Percentiles rank a stretch among this genome's conserved stretches.
Evolutionary conservation across 2,888 invertebrate species (phyloP).

Genomic region (Melikaiella ostensackeni): DNA sequence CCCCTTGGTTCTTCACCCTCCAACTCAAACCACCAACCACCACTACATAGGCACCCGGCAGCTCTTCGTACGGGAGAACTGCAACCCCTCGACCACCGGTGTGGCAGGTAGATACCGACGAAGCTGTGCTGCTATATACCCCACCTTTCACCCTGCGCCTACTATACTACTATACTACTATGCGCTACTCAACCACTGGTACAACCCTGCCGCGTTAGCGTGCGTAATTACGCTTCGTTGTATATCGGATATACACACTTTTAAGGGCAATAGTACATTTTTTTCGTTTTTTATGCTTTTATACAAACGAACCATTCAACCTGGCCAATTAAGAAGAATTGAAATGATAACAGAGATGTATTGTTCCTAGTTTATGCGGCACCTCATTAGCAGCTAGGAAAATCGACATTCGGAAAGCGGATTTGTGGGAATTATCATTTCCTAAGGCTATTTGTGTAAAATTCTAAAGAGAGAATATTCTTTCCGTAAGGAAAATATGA

Average conservation of each 20-base stretch:
- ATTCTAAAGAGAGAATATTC: background rate
- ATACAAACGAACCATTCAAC: constrained; percentile 14
- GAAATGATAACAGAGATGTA: background rate
- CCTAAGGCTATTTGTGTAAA: background rate
- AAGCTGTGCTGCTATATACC: constrained; percentile 21
- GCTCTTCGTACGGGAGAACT: constrained; percentile 38
- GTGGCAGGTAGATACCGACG: constrained; percentile 64
- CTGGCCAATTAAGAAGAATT: background rate
- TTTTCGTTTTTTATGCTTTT: background rate
- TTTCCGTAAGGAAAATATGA: too few species aligned
- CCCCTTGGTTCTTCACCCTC: constrained; percentile 51
- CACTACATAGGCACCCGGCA: constrained; percentile 44
- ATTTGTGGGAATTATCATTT: background rate
- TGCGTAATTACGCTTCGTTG: constrained; percentile 60
- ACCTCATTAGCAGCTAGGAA: background rate
- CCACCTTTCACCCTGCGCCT: constrained; percentile 14
- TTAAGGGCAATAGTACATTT: constrained; percentile 15
- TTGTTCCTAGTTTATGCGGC: background rate
- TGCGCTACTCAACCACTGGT: constrained; percentile 23
- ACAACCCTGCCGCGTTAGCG: constrained; percentile 58
- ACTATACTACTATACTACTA: constrained; percentile 35
- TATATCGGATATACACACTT: constrained; percentile 32
- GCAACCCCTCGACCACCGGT: constrained; percentile 56
- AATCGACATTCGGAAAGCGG: background rate
- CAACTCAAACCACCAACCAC: constrained; percentile 57